phyloP scores from a whole-genome alignment of 1,140 invertebrate species.

The Mercenaria mercenaria region DNA sequence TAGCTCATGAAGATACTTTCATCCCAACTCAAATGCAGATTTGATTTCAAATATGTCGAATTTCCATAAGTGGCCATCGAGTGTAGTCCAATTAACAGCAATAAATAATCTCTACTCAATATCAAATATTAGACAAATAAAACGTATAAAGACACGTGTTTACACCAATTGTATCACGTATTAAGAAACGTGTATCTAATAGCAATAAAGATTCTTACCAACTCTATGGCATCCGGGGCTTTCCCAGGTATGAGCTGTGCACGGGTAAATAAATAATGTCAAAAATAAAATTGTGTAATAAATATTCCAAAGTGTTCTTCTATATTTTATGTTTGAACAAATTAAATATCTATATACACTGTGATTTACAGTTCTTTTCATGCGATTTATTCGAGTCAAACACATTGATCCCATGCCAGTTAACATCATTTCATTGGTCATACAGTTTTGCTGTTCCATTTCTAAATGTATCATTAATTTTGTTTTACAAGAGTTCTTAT shows the following conservation, averaged over 20 bases:
- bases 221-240: not conserved
- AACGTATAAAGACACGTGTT: no score
- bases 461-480: not conserved
- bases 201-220: not conserved
- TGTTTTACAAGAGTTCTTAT: no score
- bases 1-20: no score
- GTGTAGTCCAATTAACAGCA: no score
- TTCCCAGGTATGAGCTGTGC: conserved; percentile 1
- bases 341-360: not conserved
- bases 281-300: not conserved
- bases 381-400: not conserved
- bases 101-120: no score
- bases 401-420: not conserved
- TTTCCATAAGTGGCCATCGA: no score
- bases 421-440: not conserved
- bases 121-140: no score
- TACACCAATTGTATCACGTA: no score
- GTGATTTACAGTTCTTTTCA: not conserved
- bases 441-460: not conserved
- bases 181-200: no score
- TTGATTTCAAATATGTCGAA: no score
- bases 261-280: not conserved
- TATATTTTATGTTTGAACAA: conserved; percentile 1
- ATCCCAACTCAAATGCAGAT: no score
- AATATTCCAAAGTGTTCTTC: not conserved